Evolutionary conservation across 2,888 invertebrate species (phyloP).

Genomic region (Pseudococcus jackbeardsleyi): DNA sequence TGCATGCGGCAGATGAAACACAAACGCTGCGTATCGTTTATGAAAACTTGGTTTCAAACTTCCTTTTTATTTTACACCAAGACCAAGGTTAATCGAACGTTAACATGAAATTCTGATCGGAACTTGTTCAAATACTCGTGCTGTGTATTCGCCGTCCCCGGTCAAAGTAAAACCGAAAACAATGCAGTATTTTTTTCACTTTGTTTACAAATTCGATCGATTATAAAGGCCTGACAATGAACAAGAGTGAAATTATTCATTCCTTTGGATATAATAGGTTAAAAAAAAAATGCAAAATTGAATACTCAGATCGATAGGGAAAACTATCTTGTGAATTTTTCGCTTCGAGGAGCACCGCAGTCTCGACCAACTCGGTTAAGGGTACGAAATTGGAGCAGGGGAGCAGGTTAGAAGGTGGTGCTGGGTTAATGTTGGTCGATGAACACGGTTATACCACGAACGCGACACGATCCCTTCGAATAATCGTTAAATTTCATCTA

Average conservation of each 20-base stretch:
- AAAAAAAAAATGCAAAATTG: neutral
- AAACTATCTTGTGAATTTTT: neutral
- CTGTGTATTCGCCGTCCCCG: neutral
- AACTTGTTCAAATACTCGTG: slow-evolving; percentile 10
- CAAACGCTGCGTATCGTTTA: neutral
- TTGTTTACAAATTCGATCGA: neutral
- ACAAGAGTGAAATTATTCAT: neutral
- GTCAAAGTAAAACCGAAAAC: neutral
- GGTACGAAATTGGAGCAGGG: neutral
- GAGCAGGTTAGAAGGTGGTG: neutral
- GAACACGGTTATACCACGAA: neutral
- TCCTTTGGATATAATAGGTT: neutral
- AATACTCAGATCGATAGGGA: neutral
- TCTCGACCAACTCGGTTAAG: neutral
- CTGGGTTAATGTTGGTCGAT: neutral
- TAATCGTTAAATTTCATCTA: slow-evolving; percentile 10
- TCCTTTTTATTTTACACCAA: slow-evolving; percentile 15
- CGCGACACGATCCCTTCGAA: neutral
- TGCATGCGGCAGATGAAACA: neutral
- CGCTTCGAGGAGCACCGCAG: neutral
- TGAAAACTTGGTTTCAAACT: slow-evolving; percentile 14
- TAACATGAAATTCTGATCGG: slow-evolving; percentile 23
- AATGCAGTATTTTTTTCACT: neutral
- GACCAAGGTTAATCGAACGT: slow-evolving; percentile 25
- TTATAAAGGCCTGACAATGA: neutral